These are phyloP conservation scores for Diloba caeruleocephala DNA, from an alignment of 2,888 invertebrate species.

Conservation along the genomic window DNA sequence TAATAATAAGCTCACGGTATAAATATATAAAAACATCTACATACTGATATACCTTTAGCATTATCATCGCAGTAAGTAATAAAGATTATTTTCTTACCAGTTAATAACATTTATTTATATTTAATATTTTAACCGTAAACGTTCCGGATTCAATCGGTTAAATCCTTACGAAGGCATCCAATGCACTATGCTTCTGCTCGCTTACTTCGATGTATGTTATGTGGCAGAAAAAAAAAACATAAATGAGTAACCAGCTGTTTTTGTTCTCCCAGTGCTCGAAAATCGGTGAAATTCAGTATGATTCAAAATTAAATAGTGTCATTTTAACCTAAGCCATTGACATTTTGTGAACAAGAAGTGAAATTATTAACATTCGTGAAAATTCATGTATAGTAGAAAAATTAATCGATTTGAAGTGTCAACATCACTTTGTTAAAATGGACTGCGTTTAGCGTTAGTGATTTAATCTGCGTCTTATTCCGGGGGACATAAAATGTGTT, in stretches of 20 bases:
- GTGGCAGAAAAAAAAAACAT: conserved; percentile 69
- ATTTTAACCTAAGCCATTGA: conserved; percentile 71
- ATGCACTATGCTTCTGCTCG: conserved; percentile 40
- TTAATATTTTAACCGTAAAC: conserved; percentile 33
- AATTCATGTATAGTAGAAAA: conserved; percentile 65
- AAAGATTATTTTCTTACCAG: not conserved
- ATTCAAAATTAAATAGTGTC: conserved; percentile 86
- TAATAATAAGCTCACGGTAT: no score
- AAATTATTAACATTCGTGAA: conserved; percentile 63
- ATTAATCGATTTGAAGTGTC: conserved; percentile 80
- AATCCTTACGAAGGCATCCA: conserved; percentile 11
- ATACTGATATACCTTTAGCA: no score
- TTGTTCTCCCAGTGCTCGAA: conserved; percentile 76
- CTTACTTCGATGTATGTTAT: conserved; percentile 22
- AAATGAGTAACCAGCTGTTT: conserved; percentile 85
- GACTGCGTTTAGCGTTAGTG: conserved; percentile 74
- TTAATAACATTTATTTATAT: not conserved
- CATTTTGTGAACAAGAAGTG: conserved; percentile 74
- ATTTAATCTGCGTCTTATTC: conserved; percentile 78
- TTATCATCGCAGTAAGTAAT: no score
- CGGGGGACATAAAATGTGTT: conserved; percentile 67
- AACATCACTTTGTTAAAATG: conserved; percentile 74
- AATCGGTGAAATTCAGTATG: conserved; percentile 78
- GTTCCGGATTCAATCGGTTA: conserved; percentile 35
- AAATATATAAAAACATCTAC: no score